These are phyloP conservation scores for Teleopsis dalmanni DNA, from an alignment of 1,140 invertebrate species.

Conservation along the genomic window DNA sequence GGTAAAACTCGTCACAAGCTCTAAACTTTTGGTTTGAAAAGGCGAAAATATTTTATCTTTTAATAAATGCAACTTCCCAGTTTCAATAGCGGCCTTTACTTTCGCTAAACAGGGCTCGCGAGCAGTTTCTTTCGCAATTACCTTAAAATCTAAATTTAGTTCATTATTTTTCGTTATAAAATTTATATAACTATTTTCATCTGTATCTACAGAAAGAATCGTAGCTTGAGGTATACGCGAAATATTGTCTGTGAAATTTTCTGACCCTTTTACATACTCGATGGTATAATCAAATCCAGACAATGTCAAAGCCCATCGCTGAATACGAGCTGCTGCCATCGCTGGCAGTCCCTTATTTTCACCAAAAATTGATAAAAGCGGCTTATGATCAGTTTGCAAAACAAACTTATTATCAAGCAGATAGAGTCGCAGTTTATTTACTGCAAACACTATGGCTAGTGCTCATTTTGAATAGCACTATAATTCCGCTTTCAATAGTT, in stretches of 20 bases:
- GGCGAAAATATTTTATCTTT: no score
- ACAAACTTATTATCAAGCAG: conserved; percentile 14
- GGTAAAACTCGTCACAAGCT: no score
- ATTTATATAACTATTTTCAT: conserved; percentile 4
- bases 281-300: conserved; percentile 17
- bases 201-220: neutral
- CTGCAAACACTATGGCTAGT: conserved; percentile 11
- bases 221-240: conserved; percentile 5
- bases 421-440: neutral
- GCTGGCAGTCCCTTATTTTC: conserved; percentile 18
- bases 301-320: conserved; percentile 27
- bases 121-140: neutral
- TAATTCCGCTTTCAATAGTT: no score
- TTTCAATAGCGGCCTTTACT: neutral
- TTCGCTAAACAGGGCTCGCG: neutral
- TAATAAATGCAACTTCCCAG: neutral
- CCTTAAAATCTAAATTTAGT: neutral
- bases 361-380: conserved; percentile 34
- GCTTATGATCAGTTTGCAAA: conserved; percentile 45
- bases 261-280: conserved; percentile 5
- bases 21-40: no score
- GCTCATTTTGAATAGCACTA: no score
- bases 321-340: conserved; percentile 20
- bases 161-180: neutral
- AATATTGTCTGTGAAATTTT: neutral